phyloP scores from a whole-genome alignment of 2,888 invertebrate species.

The Beris chalybata region DNA sequence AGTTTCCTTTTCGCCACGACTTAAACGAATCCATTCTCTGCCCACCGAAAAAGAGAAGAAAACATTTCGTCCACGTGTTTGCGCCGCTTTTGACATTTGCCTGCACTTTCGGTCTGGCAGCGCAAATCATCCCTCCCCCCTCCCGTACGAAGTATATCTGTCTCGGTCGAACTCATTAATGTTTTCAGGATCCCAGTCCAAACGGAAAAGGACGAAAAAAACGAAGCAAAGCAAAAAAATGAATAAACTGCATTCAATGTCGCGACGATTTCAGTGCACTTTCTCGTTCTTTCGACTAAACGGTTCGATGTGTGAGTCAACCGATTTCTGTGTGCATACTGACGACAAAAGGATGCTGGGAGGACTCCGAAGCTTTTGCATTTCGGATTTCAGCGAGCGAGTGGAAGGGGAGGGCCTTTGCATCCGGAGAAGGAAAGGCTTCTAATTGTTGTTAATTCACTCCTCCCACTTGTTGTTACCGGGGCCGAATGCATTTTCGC shows the following conservation, averaged over 20 bases:
- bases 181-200: conserved; percentile 16
- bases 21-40: no score
- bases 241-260: no score
- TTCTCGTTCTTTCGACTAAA: no score
- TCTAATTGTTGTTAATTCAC: conserved; percentile 32
- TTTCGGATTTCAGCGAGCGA: conserved; percentile 5
- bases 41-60: no score
- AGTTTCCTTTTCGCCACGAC: no score
- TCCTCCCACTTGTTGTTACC: conserved; percentile 30
- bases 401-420: conserved; percentile 23
- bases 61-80: conserved; percentile 24
- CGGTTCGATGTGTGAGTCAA: no score
- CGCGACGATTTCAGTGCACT: no score
- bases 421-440: conserved; percentile 23
- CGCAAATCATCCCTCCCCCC: neutral
- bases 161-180: conserved; percentile 10
- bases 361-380: conserved; percentile 18
- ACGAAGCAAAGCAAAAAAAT: no score
- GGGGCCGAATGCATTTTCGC: no score
- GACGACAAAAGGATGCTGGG: conserved; percentile 24
- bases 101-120: conserved; percentile 22
- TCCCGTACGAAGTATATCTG: neutral
- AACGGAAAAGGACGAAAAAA: neutral
- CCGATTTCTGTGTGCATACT: conserved; percentile 5
- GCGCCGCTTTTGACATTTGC: conserved; percentile 20